phyloP scores from a whole-genome alignment of 2,797 vertebrate species.

The Saxicola maurus region DNA sequence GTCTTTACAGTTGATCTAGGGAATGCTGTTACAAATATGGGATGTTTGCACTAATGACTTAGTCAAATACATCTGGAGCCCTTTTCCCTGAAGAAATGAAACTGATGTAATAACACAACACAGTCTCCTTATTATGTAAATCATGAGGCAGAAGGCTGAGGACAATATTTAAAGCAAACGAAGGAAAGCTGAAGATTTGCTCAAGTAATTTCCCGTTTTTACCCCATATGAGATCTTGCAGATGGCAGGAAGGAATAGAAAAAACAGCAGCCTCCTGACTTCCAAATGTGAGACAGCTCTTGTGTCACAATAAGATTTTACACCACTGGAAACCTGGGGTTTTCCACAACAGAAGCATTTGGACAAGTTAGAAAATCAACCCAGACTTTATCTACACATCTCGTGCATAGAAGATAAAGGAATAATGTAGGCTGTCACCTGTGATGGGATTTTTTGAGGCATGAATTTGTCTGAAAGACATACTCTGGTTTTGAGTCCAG shows the following conservation, averaged over 20 bases:
- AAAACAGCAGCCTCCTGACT: neutral
- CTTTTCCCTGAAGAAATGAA: constrained; percentile 42
- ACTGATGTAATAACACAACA: constrained; percentile 26
- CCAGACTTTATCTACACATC: neutral
- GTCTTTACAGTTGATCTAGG: constrained; percentile 19
- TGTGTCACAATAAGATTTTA: neutral
- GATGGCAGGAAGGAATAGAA: constrained; percentile 25
- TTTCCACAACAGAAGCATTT: neutral
- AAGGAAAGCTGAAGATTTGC: constrained; percentile 29
- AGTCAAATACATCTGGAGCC: constrained; percentile 55
- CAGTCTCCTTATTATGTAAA: constrained; percentile 63
- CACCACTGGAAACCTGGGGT: neutral
- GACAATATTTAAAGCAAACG: constrained; percentile 13
- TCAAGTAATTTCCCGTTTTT: constrained; percentile 20
- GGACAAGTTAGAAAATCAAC: neutral
- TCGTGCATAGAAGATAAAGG: neutral
- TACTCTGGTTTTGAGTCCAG: neutral
- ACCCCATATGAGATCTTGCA: constrained; percentile 5
- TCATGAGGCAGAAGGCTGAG: neutral
- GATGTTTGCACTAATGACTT: constrained; percentile 48
- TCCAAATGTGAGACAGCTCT: neutral
- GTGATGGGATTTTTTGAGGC: neutral
- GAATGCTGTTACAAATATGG: constrained; percentile 38
- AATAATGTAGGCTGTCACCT: neutral
- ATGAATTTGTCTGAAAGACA: neutral